Conservation (phyloP, 2,888 invertebrate species). For the Cheiracanthium punctorium region DNA sequence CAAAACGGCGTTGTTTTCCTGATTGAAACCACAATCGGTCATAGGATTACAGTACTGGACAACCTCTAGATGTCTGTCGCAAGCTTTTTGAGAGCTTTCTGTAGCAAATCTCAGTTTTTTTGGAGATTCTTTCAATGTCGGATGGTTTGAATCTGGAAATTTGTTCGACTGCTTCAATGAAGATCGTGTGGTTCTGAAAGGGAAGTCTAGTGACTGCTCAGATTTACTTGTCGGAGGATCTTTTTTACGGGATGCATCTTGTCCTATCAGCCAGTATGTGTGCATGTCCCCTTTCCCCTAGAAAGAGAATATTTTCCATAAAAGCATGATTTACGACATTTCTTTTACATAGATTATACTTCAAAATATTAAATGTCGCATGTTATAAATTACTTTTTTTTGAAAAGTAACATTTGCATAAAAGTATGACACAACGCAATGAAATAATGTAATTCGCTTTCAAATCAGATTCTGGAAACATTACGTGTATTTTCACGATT, state of each 20-base stretch:
- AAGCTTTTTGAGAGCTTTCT: not conserved
- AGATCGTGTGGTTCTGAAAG: not conserved
- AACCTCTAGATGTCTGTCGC: not conserved
- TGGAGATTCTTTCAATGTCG: slow-evolving; percentile 25
- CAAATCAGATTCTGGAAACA: too few relatives aligned
- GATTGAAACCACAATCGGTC: not conserved
- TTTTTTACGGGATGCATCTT: slow-evolving; percentile 9
- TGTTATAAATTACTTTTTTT: too few relatives aligned
- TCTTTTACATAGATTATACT: too few relatives aligned
- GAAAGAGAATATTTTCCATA: not conserved
- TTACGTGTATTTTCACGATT: too few relatives aligned
- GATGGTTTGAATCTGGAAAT: not conserved
- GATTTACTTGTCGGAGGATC: not conserved
- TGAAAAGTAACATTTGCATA: too few relatives aligned
- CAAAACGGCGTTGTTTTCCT: not conserved
- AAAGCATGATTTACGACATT: too few relatives aligned
- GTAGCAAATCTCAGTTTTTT: slow-evolving; percentile 44
- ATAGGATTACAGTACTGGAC: not conserved
- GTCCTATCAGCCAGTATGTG: slow-evolving; percentile 68
- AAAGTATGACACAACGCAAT: too few relatives aligned
- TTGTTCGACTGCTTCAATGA: slow-evolving; percentile 38
- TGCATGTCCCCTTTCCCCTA: slow-evolving; percentile 73
- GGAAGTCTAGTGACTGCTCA: not conserved
- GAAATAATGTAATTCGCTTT: too few relatives aligned
- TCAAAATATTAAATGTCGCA: too few relatives aligned